A percentile compares a stretch with the other conserved stretches of the same genome.
Evolutionary conservation across 1,140 invertebrate species (phyloP).

Genomic region (Macrobrachium nipponense): DNA sequence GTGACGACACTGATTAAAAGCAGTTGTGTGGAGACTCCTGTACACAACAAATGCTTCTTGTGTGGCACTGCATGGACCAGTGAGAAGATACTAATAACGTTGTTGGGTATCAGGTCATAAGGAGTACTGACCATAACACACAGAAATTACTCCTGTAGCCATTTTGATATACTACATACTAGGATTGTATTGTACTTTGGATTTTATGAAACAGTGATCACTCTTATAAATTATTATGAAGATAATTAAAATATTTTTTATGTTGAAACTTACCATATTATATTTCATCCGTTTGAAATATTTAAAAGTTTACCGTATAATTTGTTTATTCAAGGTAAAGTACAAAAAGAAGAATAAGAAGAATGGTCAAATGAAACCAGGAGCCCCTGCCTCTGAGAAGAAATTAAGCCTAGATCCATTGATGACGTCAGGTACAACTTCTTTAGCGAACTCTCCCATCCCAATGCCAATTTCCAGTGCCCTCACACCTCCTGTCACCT

Average conservation of each 20-base stretch:
- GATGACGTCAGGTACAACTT: conserved; percentile 37
- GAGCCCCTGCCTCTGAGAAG: conserved; percentile 42
- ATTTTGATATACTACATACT: too few relatives aligned
- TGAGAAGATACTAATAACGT: neutral
- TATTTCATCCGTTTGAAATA: too few relatives aligned
- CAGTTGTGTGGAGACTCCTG: too few relatives aligned
- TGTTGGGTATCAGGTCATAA: neutral
- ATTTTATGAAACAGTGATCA: too few relatives aligned
- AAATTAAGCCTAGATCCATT: conserved; percentile 49
- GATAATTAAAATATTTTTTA: too few relatives aligned
- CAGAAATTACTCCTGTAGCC: too few relatives aligned
- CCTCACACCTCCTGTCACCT: conserved; percentile 34
- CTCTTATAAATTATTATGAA: too few relatives aligned
- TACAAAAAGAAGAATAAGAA: conserved; percentile 85
- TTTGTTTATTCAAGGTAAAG: conserved; percentile 78
- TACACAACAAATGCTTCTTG: conserved; percentile 6
- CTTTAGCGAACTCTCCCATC: conserved; percentile 34
- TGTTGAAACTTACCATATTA: too few relatives aligned
- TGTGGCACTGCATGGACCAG: conserved; percentile 26
- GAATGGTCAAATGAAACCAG: conserved; percentile 69
- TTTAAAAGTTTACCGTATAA: neutral
- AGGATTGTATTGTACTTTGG: too few relatives aligned
- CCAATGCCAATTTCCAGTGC: conserved; percentile 46
- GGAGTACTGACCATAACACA: too few relatives aligned
- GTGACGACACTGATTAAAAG: too few relatives aligned